These are phyloP conservation scores for Glaucidium brasilianum DNA, from an alignment of 2,113 vertebrate genomes.

Conservation along the genomic window DNA sequence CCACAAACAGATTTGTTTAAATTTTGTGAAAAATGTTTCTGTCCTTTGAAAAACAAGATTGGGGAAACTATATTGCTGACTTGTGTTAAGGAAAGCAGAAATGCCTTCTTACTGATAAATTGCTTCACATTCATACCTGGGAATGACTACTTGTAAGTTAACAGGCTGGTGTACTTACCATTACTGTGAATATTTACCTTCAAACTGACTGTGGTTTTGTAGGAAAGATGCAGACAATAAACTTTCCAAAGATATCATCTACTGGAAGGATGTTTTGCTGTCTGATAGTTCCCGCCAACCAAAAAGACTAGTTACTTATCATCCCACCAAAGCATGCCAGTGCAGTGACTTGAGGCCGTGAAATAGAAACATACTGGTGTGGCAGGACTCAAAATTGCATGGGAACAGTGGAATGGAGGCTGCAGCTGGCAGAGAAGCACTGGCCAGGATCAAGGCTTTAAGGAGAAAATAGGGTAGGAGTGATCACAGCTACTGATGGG, in stretches of 20 bases:
- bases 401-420: rapidly evolving
- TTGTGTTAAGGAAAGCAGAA: background rate
- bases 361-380: background rate
- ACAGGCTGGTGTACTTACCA: background rate
- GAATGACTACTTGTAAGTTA: background rate
- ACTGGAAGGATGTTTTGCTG: background rate
- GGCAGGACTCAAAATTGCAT: rapidly evolving
- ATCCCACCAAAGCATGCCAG: background rate
- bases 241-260: background rate
- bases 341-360: background rate
- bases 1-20: background rate
- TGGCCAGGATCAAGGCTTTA: background rate
- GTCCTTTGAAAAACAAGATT: background rate
- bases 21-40: background rate
- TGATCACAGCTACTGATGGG: background rate
- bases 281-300: background rate
- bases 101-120: background rate
- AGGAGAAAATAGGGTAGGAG: background rate
- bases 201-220: background rate
- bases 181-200: background rate
- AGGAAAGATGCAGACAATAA: background rate
- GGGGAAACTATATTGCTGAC: background rate
- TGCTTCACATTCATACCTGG: background rate
- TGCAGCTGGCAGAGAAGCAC: background rate
- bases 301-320: background rate